Conservation (phyloP, 2,113 vertebrate species). For the Myotis lucifugus region DNA sequence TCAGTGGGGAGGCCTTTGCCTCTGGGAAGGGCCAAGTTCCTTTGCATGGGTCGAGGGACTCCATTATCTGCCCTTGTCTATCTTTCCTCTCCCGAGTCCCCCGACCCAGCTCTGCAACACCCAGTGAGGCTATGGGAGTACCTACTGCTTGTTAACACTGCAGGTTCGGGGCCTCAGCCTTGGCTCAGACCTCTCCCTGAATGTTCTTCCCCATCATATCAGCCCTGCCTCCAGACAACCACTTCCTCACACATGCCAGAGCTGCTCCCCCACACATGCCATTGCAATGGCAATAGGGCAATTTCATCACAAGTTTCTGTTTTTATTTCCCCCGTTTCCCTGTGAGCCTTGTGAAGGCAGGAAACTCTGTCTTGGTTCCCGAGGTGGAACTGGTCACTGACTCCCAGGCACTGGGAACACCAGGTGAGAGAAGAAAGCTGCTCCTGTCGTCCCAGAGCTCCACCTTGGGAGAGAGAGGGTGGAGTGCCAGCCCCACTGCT, state of each 20-base stretch:
- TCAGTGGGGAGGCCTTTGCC: conserved; percentile 6
- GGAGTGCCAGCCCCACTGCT: accelerated
- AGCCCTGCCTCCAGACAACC: not conserved
- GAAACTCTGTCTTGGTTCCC: not conserved
- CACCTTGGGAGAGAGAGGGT: not conserved
- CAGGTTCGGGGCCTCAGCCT: not conserved
- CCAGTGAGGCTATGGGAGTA: not conserved
- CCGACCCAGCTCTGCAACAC: accelerated
- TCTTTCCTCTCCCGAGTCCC: not conserved
- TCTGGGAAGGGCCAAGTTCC: not conserved
- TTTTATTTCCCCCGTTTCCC: not conserved
- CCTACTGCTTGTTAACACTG: not conserved
- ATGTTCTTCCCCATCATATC: not conserved
- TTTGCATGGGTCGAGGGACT: not conserved
- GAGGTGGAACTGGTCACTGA: not conserved
- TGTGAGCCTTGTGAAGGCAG: not conserved
- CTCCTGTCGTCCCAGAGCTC: not conserved
- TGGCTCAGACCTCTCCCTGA: not conserved
- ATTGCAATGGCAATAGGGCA: not conserved
- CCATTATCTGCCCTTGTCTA: not conserved
- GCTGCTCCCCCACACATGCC: not conserved
- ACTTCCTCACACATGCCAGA: not conserved
- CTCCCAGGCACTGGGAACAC: not conserved
- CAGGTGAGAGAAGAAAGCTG: not conserved
- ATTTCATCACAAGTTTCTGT: not conserved